Base-by-base conservation (phyloP, 2,797 vertebrate genomes). In the Alfaro cultratus region DNA sequence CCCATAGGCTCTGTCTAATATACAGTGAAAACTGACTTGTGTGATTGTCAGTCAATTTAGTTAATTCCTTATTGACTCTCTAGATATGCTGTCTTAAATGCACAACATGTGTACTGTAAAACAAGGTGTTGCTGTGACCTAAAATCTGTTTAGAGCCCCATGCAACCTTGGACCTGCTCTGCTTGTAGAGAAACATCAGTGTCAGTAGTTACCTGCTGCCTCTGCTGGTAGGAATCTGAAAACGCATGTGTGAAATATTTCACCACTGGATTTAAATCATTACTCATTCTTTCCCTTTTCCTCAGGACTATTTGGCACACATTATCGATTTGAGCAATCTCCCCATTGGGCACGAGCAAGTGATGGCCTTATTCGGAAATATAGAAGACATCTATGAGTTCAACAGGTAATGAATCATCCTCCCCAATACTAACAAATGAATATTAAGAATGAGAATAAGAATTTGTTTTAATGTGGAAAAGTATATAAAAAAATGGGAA, bases 351-450 rank as follows among this genome's bases (percentile, higher is more conserved):
- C 98, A 98, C 0, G 98, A 99, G 77, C 98, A 99, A 91, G 98
- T 99, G 87, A 97, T 96, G 4, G 96, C 95, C 0, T 96, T 99
- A 67, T 99, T 99, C 15, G 98, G 98, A 82, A 99, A 99, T 93
- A 99, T 99, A 43, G 98, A 99, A 88, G 97, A 96, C 93, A 98
- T 99, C 92, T 99, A 99, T 0, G 97, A 97, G 84, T 97, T 99
- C 85, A 99, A 99, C 96, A 99, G 98, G 98, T 99, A 82, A 43
- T 71, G 8, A 45, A 73, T 71, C 29, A 26, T 68, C 43, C 39
- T 3, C 13, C n/a, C 47, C 45, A 73, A 43, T 71, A 26, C 15
- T 39, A 8, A 74, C 12, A 26, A 26, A 36, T 7, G 9, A 2
- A 36, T 73, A 26, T 36, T 51, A 53, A 53, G 51, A 53, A 53